Evolutionary conservation across 2,888 invertebrate species (phyloP).

Genomic region (Osedax frankpressi): DNA sequence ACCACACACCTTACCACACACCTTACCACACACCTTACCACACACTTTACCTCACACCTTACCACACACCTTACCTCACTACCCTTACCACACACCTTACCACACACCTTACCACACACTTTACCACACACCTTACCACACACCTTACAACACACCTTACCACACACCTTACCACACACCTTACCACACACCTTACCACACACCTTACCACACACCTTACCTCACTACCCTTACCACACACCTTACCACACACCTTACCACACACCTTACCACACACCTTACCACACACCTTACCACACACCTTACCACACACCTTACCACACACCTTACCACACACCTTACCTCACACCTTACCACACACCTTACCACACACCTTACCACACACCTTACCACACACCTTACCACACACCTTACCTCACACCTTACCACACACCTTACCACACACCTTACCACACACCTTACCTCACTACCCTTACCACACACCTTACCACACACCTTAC

Average conservation of each 20-base stretch:
- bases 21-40: conserved; percentile 37
- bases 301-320: not conserved
- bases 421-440: not conserved
- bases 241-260: not conserved
- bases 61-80: not conserved
- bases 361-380: not conserved
- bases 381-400: conserved; percentile 19
- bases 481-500: not conserved
- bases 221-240: too few relatives aligned
- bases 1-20: not conserved
- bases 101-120: not conserved
- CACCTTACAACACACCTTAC: not conserved
- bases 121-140: too few relatives aligned
- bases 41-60: not conserved
- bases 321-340: not conserved
- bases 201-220: too few relatives aligned
- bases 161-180: not conserved
- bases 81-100: not conserved
- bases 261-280: not conserved
- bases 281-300: conserved; percentile 46
- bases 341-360: not conserved
- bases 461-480: conserved; percentile 23
- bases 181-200: not conserved
- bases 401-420: conserved; percentile 37
- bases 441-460: conserved; percentile 19